phyloP scores from a whole-genome alignment of 2,888 invertebrate genomes.

The Emmelina monodactyla region DNA sequence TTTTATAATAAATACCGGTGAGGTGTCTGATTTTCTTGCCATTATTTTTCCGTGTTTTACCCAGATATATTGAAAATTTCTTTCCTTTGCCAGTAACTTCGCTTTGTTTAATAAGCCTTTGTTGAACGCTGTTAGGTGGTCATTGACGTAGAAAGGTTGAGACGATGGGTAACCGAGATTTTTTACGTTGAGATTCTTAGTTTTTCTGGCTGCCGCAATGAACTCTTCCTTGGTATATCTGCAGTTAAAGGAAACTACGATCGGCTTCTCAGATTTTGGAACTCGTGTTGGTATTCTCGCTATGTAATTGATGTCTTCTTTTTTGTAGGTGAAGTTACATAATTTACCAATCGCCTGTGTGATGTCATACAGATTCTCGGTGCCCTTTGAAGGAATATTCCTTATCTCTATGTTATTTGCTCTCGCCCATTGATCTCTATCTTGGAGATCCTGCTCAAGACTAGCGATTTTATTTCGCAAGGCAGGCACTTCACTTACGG shows the following conservation, averaged over 20 bases:
- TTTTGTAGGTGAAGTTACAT: constrained; percentile 1
- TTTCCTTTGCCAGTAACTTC: constrained; percentile 6
- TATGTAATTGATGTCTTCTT: constrained; percentile 14
- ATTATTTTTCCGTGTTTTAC: constrained; percentile 16
- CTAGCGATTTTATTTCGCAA: constrained; percentile 6
- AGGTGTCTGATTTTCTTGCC: constrained; percentile 12
- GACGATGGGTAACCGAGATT: constrained; percentile 6
- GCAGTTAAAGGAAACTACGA: constrained; percentile 10
- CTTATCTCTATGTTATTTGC: constrained; percentile 10
- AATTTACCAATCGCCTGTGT: constrained; percentile 4
- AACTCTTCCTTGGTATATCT: constrained; percentile 13
- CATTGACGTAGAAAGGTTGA: constrained; percentile 9
- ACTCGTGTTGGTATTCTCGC: constrained; percentile 12
- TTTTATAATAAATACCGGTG: constrained; percentile 13
- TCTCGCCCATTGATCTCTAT: constrained; percentile 13
- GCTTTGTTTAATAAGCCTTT: constrained; percentile 4
- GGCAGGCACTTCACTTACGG: constrained; percentile 5
- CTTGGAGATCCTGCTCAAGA: constrained; percentile 8
- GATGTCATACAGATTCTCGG: constrained; percentile 12
- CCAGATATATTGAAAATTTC: constrained; percentile 13
- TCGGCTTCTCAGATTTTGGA: constrained; percentile 11
- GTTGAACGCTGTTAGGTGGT: constrained; percentile 10
- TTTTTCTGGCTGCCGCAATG: constrained; percentile 6
- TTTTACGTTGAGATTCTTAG: constrained; percentile 5
- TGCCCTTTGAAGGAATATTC: constrained; percentile 5